Evolutionary conservation across 2,113 vertebrate genomes (phyloP).

Genomic region (Callocephalon fimbriatum): DNA sequence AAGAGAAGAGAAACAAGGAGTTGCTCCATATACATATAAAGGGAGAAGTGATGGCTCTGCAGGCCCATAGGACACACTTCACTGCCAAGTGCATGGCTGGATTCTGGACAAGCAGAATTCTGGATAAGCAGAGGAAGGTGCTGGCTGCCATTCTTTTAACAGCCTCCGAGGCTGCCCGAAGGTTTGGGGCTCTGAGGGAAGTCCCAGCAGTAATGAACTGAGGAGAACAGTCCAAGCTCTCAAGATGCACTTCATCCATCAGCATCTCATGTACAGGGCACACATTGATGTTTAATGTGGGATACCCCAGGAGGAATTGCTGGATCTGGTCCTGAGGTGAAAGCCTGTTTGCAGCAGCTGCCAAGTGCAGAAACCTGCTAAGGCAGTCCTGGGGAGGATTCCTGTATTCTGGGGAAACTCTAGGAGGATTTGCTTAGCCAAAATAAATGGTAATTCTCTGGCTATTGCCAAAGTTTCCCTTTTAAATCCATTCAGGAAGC

Average conservation of each 20-base stretch:
- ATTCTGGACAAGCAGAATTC: neutral
- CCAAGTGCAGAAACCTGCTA: neutral
- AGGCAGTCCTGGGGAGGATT: neutral
- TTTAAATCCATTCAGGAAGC: neutral
- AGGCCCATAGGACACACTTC: neutral
- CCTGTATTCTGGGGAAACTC: neutral
- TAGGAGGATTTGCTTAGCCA: neutral
- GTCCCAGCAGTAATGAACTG: neutral
- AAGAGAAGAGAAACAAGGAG: neutral
- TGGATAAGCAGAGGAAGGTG: fast-evolving
- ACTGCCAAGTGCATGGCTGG: neutral
- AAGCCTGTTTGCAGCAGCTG: neutral
- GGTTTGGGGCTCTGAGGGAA: fast-evolving
- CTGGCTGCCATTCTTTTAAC: fast-evolving
- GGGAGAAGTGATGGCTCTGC: neutral
- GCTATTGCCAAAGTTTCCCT: neutral
- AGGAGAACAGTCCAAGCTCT: neutral
- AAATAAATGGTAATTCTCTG: neutral
- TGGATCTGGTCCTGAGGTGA: neutral
- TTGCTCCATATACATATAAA: fast-evolving
- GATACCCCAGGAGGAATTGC: fast-evolving
- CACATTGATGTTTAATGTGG: fast-evolving
- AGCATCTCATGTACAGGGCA: fast-evolving
- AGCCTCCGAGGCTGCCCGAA: neutral
- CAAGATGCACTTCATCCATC: fast-evolving